Percentiles rank a stretch among this genome's conserved stretches.
phyloP scores from a whole-genome alignment of 2,113 vertebrate species.

The Megaceryle torquata region DNA sequence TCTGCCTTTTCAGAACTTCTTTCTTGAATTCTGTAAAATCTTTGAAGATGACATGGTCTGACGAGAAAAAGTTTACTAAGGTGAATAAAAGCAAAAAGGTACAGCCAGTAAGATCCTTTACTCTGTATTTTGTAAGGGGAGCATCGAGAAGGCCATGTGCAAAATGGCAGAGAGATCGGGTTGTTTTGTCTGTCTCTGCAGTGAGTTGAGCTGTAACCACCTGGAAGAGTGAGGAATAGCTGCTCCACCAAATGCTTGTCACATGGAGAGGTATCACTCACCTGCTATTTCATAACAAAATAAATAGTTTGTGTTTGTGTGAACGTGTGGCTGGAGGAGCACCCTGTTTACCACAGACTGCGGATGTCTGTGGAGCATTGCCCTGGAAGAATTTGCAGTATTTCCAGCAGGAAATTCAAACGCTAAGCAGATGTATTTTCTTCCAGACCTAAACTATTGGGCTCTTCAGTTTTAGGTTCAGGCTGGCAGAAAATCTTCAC shows the following conservation, averaged over 20 bases:
- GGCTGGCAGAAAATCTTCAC: neutral
- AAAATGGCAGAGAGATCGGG: neutral
- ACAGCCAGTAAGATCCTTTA: neutral
- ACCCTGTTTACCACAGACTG: neutral
- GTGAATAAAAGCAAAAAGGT: neutral
- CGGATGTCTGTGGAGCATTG: neutral
- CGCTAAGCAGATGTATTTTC: conserved; percentile 33
- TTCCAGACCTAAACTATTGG: neutral
- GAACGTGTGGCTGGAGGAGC: neutral
- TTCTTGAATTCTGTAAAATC: neutral
- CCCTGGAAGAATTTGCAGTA: neutral
- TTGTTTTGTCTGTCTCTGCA: neutral
- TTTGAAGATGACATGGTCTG: neutral
- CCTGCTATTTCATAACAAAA: neutral
- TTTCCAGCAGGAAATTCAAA: conserved; percentile 34
- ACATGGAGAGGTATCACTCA: neutral
- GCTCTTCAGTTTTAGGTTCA: neutral
- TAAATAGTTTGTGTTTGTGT: neutral
- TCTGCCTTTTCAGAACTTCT: neutral
- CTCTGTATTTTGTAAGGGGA: neutral
- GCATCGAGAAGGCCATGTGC: neutral
- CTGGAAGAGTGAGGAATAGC: neutral
- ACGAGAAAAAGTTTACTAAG: neutral
- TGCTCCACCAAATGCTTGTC: neutral
- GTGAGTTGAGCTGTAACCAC: neutral